A percentile compares a stretch with the other conserved stretches of the same genome.
Evolutionary conservation across 2,888 invertebrate genomes (phyloP).

Genomic region (Exephanes ischioxanthus): DNA sequence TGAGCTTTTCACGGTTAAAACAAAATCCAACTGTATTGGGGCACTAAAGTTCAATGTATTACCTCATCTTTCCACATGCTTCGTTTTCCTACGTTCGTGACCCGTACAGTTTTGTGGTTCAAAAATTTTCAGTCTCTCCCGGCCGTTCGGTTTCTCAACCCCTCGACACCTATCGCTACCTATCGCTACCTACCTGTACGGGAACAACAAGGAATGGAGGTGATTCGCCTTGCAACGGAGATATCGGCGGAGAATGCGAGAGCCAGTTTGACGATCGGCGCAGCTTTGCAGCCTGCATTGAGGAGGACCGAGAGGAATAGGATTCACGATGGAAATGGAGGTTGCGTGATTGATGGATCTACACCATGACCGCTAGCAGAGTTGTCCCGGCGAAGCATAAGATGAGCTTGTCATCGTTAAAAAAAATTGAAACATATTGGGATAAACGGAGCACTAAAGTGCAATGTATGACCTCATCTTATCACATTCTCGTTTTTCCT

Average conservation of each 20-base stretch:
- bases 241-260: background rate
- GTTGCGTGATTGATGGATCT: background rate
- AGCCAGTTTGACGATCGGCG: background rate
- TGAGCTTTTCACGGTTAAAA: background rate
- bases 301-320: background rate
- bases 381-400: background rate
- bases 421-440: background rate
- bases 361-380: background rate
- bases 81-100: background rate
- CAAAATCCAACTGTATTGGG: background rate
- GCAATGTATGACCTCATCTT: background rate
- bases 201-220: background rate
- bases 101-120: background rate
- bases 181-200: background rate
- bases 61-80: background rate
- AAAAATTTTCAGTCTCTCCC: background rate
- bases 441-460: background rate
- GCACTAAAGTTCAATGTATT: background rate
- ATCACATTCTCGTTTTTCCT: background rate
- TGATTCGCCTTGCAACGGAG: conserved; percentile 19
- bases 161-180: background rate
- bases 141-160: background rate
- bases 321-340: conserved; percentile 2
- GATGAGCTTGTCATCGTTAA: background rate
- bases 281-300: background rate